A percentile compares a stretch with the other conserved stretches of the same genome.
phyloP scores from a whole-genome alignment of 37 sponge, comb jelly and placozoan species.

The Haliclona indistincta region DNA sequence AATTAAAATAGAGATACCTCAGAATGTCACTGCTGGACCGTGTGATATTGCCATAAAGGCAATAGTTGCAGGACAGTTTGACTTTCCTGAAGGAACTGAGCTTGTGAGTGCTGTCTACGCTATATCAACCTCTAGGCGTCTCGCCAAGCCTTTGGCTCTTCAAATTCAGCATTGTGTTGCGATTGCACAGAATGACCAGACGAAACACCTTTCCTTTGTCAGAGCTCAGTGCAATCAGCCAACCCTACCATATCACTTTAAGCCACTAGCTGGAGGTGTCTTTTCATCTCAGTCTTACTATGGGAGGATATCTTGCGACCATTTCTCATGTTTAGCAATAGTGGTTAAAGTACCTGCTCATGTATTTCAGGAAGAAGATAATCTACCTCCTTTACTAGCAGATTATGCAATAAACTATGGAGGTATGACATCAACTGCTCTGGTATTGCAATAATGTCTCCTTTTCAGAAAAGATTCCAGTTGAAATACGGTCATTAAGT shows the following conservation, averaged over 20 bases:
- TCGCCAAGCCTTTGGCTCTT: background rate
- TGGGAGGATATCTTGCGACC: background rate
- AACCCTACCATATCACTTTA: background rate
- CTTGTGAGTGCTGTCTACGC: slow-evolving; percentile 9
- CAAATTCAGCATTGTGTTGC: slow-evolving; percentile 10
- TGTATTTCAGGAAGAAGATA: too few species aligned
- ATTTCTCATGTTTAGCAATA: background rate
- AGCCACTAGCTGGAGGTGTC: background rate
- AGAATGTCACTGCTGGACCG: too few species aligned
- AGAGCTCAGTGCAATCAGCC: background rate
- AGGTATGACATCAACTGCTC: too few species aligned
- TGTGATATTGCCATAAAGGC: too few species aligned
- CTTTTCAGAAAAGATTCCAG: too few species aligned
- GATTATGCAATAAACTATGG: too few species aligned
- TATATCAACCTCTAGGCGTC: background rate
- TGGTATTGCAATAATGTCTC: too few species aligned
- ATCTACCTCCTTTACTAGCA: too few species aligned
- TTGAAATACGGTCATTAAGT: too few species aligned
- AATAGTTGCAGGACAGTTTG: slow-evolving; percentile 3
- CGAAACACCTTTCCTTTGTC: background rate
- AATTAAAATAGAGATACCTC: too few species aligned
- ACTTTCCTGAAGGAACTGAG: background rate
- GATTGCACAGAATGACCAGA: background rate
- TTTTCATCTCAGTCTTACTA: background rate
- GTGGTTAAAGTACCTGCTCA: too few species aligned